phyloP scores from a whole-genome alignment of 2,113 vertebrate species.

The Meles meles region DNA sequence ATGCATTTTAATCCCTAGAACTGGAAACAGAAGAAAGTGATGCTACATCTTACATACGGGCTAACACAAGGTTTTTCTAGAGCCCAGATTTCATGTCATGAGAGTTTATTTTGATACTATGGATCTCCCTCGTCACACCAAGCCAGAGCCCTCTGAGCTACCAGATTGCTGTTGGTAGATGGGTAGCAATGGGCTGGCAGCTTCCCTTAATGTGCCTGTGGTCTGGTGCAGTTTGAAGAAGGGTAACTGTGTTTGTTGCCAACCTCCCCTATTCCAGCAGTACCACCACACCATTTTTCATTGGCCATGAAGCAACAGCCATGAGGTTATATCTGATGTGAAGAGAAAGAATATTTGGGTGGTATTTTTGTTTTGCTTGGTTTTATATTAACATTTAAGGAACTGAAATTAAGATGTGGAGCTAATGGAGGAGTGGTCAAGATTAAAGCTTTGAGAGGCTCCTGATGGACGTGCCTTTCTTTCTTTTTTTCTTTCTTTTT shows the following conservation, averaged over 20 bases:
- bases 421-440: background rate
- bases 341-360: background rate
- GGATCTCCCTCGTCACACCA: background rate
- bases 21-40: background rate
- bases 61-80: background rate
- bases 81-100: background rate
- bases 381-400: background rate
- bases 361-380: background rate
- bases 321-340: background rate
- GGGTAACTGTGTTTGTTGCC: background rate
- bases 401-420: background rate
- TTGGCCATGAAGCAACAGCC: background rate
- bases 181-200: background rate
- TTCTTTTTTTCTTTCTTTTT: too few relatives aligned
- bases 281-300: background rate
- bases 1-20: background rate
- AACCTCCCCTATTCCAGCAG: background rate
- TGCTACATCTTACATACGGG: background rate
- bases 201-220: background rate
- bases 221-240: background rate
- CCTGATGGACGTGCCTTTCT: background rate
- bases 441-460: background rate
- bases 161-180: background rate
- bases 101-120: background rate
- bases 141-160: background rate